Evolutionary conservation across 2,888 invertebrate genomes (phyloP), one percentile per base, ranked within the genome.

Genomic region (Eledona agricola): DNA sequence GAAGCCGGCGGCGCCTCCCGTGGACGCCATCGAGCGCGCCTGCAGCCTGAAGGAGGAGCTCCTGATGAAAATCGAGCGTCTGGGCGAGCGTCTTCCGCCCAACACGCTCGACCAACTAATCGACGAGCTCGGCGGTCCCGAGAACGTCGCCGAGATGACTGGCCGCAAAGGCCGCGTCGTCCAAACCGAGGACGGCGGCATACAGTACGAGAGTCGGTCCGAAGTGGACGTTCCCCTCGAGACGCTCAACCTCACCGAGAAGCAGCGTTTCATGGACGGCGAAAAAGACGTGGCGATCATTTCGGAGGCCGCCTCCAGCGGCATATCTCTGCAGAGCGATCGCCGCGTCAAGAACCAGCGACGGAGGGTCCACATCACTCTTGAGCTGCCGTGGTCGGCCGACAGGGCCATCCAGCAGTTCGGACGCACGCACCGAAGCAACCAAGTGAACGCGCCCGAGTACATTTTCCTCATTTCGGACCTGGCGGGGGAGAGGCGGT

Each of bases 61-160:
- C 23, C 76, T 99, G 58, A 82, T 83, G 57, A 85, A 86, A 70
- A 88, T 99, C 50, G 96, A 98, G 74, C 79, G 83, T 13, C 54
- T 72, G 26, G 97, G 96, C 2, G 87, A 89, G 1, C 83, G 84
- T 11, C 79, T 99, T 61, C 99, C 99, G 3, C 92, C 97, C 22
- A 99, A 99, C 77, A 97, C 99, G 1, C 80, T 99, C 28, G 99
- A 99, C 81, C 96, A 99, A 75, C 82, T 99, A 5, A 98, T 99
- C 58, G 98, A 99, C 77, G 95, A 96, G 72, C 83, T 99, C 4
- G 99, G 99, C 32, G 99, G 99, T 1, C 93, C 97, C 0, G 95
- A 96, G 64, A 93, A 93, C 77, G 99, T 99, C 0, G 98, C 99
- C 0, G 98, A 99, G 86, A 99, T 99, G 99, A 99, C 99, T 0